Conservation (phyloP, 2,888 invertebrate genomes). For the Agriopis leucophaearia region DNA sequence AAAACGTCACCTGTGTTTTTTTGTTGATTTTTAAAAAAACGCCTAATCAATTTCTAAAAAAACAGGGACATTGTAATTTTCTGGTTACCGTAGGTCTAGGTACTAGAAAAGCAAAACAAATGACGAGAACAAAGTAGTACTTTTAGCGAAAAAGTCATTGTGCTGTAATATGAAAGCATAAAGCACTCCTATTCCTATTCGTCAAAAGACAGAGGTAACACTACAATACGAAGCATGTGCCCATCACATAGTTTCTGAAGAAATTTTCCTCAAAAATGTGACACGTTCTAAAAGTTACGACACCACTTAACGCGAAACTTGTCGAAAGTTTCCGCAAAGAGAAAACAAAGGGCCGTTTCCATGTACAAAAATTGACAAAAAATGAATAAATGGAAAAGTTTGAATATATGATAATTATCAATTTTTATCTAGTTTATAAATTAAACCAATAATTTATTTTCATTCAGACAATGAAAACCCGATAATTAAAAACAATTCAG, state of each 20-base stretch:
- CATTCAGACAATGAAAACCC: constrained; percentile 2
- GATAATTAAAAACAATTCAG: constrained; percentile 1
- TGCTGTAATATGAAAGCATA: not conserved
- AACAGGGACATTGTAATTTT: too few relatives aligned
- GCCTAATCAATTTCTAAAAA: too few relatives aligned
- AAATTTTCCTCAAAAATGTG: constrained; percentile 11
- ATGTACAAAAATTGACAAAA: not conserved
- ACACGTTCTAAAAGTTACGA: constrained; percentile 19
- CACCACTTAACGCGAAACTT: constrained; percentile 28
- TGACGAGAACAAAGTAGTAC: not conserved
- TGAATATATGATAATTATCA: not conserved
- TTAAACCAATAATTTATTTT: not conserved
- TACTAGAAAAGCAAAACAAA: not conserved
- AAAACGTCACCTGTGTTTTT: too few relatives aligned
- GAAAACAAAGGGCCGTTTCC: constrained; percentile 21
- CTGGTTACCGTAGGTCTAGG: too few relatives aligned
- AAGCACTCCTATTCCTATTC: not conserved
- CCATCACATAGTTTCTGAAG: not conserved
- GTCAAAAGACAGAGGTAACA: not conserved
- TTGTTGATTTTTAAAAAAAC: too few relatives aligned
- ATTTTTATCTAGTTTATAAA: not conserved
- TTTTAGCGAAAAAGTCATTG: not conserved
- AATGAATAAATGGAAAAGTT: too few relatives aligned
- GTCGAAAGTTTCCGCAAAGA: constrained; percentile 9
- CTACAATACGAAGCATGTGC: not conserved